These are phyloP conservation scores for Orchestia grillus DNA, from an alignment of 1,140 invertebrate species.

Conservation along the genomic window DNA sequence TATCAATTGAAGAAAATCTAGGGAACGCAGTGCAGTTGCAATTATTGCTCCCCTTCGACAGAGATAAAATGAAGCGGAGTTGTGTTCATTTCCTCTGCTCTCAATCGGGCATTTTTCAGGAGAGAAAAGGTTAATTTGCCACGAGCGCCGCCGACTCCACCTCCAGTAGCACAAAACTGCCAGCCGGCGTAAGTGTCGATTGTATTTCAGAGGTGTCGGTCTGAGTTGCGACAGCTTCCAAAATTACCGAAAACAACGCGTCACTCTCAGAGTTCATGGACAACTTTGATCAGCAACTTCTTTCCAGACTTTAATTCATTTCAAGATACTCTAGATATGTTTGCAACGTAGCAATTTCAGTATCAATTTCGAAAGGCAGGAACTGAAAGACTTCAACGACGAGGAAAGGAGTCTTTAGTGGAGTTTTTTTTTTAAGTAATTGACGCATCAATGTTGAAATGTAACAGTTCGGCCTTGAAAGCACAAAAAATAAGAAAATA, in stretches of 20 bases:
- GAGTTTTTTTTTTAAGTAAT: background rate
- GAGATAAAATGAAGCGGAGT: background rate
- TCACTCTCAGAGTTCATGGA: background rate
- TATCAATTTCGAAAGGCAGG: background rate
- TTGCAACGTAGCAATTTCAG: background rate
- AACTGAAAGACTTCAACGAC: background rate
- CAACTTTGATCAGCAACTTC: background rate
- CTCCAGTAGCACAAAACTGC: background rate
- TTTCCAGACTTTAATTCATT: background rate
- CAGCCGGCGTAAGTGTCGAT: background rate
- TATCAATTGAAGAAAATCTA: background rate
- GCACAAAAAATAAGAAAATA: background rate
- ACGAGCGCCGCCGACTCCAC: background rate
- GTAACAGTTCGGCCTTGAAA: background rate
- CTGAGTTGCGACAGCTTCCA: background rate
- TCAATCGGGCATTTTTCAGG: background rate
- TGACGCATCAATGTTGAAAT: background rate
- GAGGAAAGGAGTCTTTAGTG: background rate
- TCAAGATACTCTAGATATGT: background rate
- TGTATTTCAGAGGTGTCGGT: background rate
- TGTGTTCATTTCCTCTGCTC: background rate
- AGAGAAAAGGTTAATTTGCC: background rate
- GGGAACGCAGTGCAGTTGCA: background rate
- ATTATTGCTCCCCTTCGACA: background rate
- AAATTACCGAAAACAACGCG: background rate